A percentile compares a stretch with the other conserved stretches of the same genome.
Conservation (phyloP, 2,888 invertebrate species). For the Volucella inanis region DNA sequence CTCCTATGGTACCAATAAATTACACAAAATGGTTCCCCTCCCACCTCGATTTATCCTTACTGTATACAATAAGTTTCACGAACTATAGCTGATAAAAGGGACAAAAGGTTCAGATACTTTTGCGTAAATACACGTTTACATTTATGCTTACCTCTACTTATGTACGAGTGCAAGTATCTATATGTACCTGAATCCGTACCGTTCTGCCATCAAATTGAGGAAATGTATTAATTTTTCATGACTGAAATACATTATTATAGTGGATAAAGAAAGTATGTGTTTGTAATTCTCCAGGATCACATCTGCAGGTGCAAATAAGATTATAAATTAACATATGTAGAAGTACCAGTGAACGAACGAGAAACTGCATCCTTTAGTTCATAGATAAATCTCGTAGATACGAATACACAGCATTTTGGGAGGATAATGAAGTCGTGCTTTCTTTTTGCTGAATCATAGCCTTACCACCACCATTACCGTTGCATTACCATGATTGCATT, state of each 20-base stretch:
- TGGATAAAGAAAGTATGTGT: conserved; percentile 15
- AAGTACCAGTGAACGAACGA: conserved; percentile 19
- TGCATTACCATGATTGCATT: conserved; percentile 52
- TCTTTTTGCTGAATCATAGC: conserved; percentile 42
- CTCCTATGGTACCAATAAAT: conserved; percentile 68
- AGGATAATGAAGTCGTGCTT: conserved; percentile 65
- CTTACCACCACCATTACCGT: conserved; percentile 42
- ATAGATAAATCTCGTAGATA: conserved; percentile 37
- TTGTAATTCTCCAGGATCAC: conserved; percentile 3
- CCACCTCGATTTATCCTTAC: neutral
- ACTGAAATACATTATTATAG: conserved; percentile 59
- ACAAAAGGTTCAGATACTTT: conserved; percentile 43
- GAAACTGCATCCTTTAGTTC: conserved; percentile 23
- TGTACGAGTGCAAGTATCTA: too few relatives aligned
- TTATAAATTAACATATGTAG: conserved; percentile 33
- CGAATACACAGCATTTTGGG: conserved; percentile 27
- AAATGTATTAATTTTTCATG: conserved; percentile 59
- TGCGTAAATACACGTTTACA: conserved; percentile 41
- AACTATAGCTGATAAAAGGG: conserved; percentile 29
- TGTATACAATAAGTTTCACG: conserved; percentile 23
- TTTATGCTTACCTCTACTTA: conserved; percentile 14
- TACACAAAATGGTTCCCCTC: conserved; percentile 35
- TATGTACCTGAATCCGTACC: neutral
- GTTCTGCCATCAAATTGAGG: conserved; percentile 17
- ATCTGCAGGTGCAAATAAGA: conserved; percentile 46